Base-by-base conservation (phyloP, 2,797 vertebrate genomes). In the Falco berigora region DNA sequence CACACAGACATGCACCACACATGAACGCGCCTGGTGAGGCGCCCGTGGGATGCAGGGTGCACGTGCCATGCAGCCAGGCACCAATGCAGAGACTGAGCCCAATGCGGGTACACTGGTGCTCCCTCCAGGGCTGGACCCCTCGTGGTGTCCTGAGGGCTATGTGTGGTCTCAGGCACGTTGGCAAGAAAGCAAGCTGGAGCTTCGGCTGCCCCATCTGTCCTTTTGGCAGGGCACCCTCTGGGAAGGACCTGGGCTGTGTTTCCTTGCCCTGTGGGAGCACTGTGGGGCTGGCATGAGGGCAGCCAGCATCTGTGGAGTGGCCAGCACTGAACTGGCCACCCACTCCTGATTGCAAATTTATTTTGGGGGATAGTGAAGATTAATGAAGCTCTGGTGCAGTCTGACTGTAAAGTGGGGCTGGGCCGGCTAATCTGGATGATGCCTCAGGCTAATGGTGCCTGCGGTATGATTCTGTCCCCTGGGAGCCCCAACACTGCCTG, bases 401-500 rank as follows among this genome's bases (percentile, higher is more conserved):
- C 50, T 75, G 53, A 19, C 19, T 53, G 14, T 32, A 38, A 36
- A 30, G 28, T 53, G 34, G 17, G 22, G 27, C 2, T 46, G 30
- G 42, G 32, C 42, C 59, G 14, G 38, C 25, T 78, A 23, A 19
- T n/a, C 28, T 64, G 69, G 38, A 9, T 71, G 53, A 63, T 16
- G 42, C 23, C 38, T 12, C 52, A 52, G 61, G 52, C 10, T 42
- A 32, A 22, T 7, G 62, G n/a, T 73, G 77, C 52, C 66, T 19
- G 25, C 30, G 56, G 52, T n/a, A 11, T 13, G 30, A 56, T 42
- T 23, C 63, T 79, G 55, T 62, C 4, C 46, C 30, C 49, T 28
- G 4, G 25, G 47, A 92, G 38, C 9, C 27, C 18, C 0, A 1
- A 42, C 27, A 9, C 24, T 72, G 56, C 49, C 25, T 0, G 0